phyloP scores from a whole-genome alignment of 2,113 vertebrate species.

The Sitta europaea region DNA sequence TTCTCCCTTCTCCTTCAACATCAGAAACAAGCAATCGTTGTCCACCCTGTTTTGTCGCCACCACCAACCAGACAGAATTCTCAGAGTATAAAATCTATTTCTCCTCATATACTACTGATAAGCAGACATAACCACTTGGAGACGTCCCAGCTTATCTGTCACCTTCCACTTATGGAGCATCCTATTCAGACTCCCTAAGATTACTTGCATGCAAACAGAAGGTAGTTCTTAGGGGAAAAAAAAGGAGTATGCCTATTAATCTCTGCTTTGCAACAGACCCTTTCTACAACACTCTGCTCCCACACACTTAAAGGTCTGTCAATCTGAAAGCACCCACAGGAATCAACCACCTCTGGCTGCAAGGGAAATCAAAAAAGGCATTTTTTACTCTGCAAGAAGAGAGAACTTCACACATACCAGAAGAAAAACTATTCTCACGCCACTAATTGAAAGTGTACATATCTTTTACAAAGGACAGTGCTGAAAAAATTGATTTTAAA shows the following conservation, averaged over 20 bases:
- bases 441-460: accelerated
- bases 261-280: background rate
- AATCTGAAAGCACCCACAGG: background rate
- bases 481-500: background rate
- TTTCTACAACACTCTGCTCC: background rate
- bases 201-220: background rate
- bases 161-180: background rate
- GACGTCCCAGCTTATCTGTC: background rate
- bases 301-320: background rate
- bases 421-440: background rate
- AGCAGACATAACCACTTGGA: background rate
- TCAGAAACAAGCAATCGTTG: accelerated
- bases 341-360: background rate
- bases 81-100: background rate
- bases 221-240: background rate
- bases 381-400: background rate
- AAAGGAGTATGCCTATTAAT: background rate
- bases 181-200: background rate
- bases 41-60: background rate
- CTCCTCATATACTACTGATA: background rate
- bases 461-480: background rate
- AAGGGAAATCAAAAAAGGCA: background rate
- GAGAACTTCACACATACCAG: background rate
- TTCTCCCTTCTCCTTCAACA: background rate
- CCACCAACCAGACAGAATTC: background rate